Percentiles rank a stretch among this genome's conserved stretches.
These are phyloP conservation scores for Danionella cerebrum DNA, from an alignment of 2,113 vertebrate species.

Conservation along the genomic window DNA sequence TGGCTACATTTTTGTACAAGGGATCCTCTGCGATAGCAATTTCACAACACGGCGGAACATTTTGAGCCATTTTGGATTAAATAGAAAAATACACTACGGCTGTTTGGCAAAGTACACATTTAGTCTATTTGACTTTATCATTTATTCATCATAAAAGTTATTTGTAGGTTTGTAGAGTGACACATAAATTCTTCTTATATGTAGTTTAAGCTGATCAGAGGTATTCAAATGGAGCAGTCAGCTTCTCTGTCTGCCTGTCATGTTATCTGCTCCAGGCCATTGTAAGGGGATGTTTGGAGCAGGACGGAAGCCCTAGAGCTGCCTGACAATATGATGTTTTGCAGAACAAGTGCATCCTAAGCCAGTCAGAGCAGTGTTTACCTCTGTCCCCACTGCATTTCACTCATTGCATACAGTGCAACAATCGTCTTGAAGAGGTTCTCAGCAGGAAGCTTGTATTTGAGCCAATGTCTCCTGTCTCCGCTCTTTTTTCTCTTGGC, in stretches of 20 bases:
- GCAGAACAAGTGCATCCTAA: not conserved
- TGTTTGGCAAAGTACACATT: too few species aligned
- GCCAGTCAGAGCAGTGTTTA: not conserved
- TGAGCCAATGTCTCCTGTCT: not conserved
- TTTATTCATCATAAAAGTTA: too few species aligned
- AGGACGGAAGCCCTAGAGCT: not conserved
- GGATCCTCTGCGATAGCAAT: too few species aligned
- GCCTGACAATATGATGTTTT: not conserved
- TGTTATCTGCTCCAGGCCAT: not conserved
- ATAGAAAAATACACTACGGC: too few species aligned
- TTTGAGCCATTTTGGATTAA: too few species aligned
- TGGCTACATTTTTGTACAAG: too few species aligned
- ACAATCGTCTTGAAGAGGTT: not conserved
- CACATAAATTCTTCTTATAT: too few species aligned
- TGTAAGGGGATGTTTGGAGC: not conserved
- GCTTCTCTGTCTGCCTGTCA: not conserved
- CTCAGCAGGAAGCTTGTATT: not conserved
- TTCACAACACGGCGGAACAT: too few species aligned
- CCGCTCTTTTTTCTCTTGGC: not conserved
- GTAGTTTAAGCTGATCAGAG: not conserved
- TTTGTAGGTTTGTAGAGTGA: too few species aligned
- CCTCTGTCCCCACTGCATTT: not conserved
- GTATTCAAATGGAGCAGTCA: not conserved
- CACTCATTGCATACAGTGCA: constrained; percentile 6
- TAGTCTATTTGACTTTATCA: too few species aligned